Evolutionary conservation across 2,113 vertebrate species (phyloP).

Genomic region (Vidua chalybeata): DNA sequence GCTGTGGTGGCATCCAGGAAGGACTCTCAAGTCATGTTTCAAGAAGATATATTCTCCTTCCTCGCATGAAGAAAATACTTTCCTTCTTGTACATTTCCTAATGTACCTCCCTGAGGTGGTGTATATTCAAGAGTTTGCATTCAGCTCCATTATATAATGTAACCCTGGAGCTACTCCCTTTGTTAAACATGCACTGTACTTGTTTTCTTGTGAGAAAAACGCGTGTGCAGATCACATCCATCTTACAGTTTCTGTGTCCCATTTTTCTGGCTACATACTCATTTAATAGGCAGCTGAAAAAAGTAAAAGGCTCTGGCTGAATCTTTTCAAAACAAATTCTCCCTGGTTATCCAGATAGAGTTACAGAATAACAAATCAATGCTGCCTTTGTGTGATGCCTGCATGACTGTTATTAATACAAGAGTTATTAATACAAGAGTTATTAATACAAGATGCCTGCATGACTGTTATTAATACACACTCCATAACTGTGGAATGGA

Average conservation of each 20-base stretch:
- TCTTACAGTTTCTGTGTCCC: neutral
- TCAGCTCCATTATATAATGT: neutral
- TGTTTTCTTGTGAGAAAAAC: conserved; percentile 40
- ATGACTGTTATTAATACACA: neutral
- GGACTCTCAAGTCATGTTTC: neutral
- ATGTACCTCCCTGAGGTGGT: neutral
- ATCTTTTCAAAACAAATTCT: conserved; percentile 49
- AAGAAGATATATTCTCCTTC: neutral
- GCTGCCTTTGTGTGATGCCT: neutral
- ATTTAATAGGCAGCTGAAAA: neutral
- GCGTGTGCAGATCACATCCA: neutral
- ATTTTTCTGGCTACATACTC: conserved; percentile 11
- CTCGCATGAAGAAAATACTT: neutral
- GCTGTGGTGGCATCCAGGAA: neutral
- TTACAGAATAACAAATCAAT: neutral
- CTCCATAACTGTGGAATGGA: neutral
- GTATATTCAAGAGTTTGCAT: neutral
- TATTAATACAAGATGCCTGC: too few species aligned
- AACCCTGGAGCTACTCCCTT: neutral
- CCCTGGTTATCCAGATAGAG: neutral
- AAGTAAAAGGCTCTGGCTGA: neutral
- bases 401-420: neutral
- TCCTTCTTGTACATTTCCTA: neutral
- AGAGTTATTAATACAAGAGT: neutral
- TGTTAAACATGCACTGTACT: neutral